Evolutionary conservation across 1,140 invertebrate genomes (phyloP).

Genomic region (Rhopalosiphum maidis): DNA sequence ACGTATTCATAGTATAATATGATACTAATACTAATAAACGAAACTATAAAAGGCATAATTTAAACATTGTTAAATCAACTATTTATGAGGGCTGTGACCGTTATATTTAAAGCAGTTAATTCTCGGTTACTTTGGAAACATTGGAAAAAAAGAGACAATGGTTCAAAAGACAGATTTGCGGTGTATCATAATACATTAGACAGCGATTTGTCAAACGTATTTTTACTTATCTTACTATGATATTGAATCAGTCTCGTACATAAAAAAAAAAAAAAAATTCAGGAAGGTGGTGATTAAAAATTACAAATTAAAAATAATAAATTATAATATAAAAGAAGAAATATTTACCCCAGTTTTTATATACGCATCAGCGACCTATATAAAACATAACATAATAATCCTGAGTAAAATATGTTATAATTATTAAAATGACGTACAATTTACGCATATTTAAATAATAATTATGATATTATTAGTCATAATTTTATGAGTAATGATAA

Average conservation of each 20-base stretch:
- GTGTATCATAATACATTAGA: neutral
- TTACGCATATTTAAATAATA: neutral
- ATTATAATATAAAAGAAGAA: neutral
- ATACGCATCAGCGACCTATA: neutral
- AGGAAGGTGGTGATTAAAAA: neutral
- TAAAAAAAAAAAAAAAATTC: neutral
- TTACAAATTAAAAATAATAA: neutral
- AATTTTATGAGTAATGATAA: neutral
- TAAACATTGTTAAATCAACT: neutral
- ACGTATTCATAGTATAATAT: neutral
- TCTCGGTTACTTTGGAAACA: neutral
- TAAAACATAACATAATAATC: neutral
- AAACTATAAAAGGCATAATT: neutral
- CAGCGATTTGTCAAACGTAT: neutral
- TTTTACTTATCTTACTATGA: neutral
- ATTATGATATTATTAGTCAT: neutral
- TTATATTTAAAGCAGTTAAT: neutral
- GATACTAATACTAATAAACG: neutral
- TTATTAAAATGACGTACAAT: neutral
- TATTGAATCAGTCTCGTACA: neutral
- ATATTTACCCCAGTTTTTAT: neutral
- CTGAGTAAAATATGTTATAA: neutral
- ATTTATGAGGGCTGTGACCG: neutral
- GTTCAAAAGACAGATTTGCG: neutral
- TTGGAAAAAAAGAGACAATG: neutral